These are phyloP conservation scores for Dyspetes luteomarginatus DNA, from an alignment of 2,888 invertebrate species.

Conservation along the genomic window DNA sequence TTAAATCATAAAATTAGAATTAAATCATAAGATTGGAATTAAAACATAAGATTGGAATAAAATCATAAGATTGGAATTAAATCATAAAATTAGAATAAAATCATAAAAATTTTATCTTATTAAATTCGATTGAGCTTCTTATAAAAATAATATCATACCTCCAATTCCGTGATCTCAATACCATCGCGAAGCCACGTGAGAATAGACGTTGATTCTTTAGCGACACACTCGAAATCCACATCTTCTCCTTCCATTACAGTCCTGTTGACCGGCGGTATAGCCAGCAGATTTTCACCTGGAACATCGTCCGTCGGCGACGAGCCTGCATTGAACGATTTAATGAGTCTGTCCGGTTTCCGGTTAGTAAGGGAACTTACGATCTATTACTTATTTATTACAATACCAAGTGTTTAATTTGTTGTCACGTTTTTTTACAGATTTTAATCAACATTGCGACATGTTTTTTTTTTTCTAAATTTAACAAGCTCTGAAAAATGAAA, in stretches of 20 bases:
- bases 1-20: too few species aligned
- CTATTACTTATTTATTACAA: conserved; percentile 36
- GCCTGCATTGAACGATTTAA: conserved; percentile 83
- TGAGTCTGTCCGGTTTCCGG: conserved; percentile 80
- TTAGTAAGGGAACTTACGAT: conserved; percentile 76
- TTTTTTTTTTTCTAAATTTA: too few species aligned
- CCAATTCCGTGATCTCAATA: conserved; percentile 82
- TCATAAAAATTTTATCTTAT: too few species aligned
- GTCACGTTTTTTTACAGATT: neutral
- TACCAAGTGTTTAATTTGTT: neutral
- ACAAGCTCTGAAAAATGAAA: too few species aligned
- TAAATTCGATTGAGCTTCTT: neutral
- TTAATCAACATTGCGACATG: too few species aligned
- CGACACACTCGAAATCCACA: conserved; percentile 92
- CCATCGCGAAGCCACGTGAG: conserved; percentile 86
- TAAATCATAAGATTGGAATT: too few species aligned
- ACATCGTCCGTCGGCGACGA: conserved; percentile 80
- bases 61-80: too few species aligned
- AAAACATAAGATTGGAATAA: neutral
- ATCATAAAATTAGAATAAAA: neutral
- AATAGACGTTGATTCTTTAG: conserved; percentile 88
- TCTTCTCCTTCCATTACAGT: conserved; percentile 94
- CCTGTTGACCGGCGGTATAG: conserved; percentile 94
- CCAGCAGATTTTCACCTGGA: conserved; percentile 94
- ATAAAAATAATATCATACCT: conserved; percentile 71